Percentiles rank a stretch among this genome's conserved stretches.
Evolutionary conservation across 2,797 vertebrate genomes (phyloP).

Genomic region (Mormyrus hasselquistii): DNA sequence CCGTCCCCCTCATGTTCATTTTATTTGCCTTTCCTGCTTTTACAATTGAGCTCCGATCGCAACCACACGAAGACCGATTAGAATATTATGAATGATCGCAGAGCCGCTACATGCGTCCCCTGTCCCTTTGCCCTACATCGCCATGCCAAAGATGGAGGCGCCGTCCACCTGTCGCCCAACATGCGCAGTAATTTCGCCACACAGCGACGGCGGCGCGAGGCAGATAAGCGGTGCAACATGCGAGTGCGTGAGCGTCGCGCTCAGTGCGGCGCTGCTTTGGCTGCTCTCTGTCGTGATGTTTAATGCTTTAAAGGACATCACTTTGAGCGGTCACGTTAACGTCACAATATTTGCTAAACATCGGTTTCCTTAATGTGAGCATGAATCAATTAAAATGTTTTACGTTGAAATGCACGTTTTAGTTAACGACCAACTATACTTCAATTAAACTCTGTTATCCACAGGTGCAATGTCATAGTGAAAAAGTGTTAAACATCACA

Average conservation of each 20-base stretch:
- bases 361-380: background rate
- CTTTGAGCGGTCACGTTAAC: background rate
- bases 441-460: background rate
- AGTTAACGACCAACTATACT: background rate
- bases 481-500: background rate
- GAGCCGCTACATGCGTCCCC: constrained; percentile 22
- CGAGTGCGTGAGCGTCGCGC: background rate
- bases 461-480: background rate
- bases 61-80: background rate
- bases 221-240: background rate
- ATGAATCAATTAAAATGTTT: background rate
- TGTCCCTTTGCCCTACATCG: constrained; percentile 57
- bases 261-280: background rate
- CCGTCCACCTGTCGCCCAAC: constrained; percentile 65
- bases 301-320: background rate
- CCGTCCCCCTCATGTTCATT: constrained; percentile 45
- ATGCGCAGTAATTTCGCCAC: constrained; percentile 56
- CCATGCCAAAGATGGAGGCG: constrained; percentile 68
- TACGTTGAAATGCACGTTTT: background rate
- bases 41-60: background rate
- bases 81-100: background rate
- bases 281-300: background rate
- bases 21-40: constrained; percentile 27
- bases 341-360: background rate
- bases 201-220: background rate